phyloP scores from a whole-genome alignment of 2,113 vertebrate genomes.

The Centropus unirufus region DNA sequence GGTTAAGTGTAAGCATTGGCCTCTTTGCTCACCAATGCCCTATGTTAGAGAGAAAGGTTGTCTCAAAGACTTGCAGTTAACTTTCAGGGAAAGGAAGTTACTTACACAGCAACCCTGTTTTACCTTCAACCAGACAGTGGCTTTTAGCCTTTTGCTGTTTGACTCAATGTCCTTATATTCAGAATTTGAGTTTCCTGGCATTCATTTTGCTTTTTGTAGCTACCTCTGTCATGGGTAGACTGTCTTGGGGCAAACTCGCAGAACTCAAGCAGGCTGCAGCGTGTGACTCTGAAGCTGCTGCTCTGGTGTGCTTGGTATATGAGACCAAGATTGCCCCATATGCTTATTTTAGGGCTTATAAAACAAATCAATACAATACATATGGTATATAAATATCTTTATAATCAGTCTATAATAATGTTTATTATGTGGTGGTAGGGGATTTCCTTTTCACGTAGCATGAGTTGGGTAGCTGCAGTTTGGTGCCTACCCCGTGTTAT shows the following conservation, averaged over 20 bases:
- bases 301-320: background rate
- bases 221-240: background rate
- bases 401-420: background rate
- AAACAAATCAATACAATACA: background rate
- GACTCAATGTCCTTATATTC: background rate
- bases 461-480: background rate
- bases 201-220: background rate
- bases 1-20: no score
- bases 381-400: background rate
- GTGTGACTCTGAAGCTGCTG: background rate
- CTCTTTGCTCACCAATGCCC: no score
- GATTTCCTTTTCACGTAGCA: background rate
- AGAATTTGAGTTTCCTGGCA: background rate
- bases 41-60: no score
- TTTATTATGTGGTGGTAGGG: background rate
- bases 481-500: background rate
- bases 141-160: background rate
- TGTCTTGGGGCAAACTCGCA: no score
- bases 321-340: background rate
- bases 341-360: background rate
- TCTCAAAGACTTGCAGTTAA: no score
- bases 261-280: background rate
- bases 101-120: no score
- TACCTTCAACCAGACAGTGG: background rate
- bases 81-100: no score